Conservation (phyloP, 2,113 vertebrate genomes). For the Tenrec ecaudatus region DNA sequence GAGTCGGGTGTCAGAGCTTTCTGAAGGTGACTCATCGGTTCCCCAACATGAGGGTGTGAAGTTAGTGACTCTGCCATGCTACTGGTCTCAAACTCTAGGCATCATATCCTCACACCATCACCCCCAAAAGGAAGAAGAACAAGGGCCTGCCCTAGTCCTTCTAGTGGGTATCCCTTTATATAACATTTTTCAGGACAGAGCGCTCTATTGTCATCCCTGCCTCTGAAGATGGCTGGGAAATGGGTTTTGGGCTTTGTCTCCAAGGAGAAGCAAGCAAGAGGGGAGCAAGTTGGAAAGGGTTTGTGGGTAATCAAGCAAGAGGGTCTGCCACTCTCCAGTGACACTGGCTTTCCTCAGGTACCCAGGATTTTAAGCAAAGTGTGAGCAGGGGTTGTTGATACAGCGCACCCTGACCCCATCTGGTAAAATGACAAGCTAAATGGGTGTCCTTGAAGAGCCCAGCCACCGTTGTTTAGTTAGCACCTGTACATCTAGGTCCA, state of each 20-base stretch:
- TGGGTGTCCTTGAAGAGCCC: neutral
- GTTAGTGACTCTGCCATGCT: neutral
- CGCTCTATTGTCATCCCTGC: neutral
- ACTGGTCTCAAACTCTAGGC: neutral
- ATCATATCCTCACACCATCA: neutral
- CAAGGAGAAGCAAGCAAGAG: neutral
- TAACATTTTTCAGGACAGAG: neutral
- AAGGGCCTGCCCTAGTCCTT: neutral
- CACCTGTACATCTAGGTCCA: neutral
- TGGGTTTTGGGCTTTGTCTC: neutral
- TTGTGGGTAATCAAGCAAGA: neutral
- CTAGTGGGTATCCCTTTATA: neutral
- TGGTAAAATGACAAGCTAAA: neutral
- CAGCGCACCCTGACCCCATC: neutral
- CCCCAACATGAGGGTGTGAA: neutral
- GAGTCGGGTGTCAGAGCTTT: neutral
- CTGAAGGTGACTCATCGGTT: neutral
- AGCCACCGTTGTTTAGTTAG: neutral
- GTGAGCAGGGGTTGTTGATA: neutral
- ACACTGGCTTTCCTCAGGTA: neutral
- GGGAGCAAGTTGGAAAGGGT: neutral
- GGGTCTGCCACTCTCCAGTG: neutral
- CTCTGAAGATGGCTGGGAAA: neutral
- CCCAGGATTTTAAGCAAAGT: neutral
- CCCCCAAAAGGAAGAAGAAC: neutral